Conservation (phyloP, 2,888 invertebrate genomes). For the Leptopterna dolabrata region DNA sequence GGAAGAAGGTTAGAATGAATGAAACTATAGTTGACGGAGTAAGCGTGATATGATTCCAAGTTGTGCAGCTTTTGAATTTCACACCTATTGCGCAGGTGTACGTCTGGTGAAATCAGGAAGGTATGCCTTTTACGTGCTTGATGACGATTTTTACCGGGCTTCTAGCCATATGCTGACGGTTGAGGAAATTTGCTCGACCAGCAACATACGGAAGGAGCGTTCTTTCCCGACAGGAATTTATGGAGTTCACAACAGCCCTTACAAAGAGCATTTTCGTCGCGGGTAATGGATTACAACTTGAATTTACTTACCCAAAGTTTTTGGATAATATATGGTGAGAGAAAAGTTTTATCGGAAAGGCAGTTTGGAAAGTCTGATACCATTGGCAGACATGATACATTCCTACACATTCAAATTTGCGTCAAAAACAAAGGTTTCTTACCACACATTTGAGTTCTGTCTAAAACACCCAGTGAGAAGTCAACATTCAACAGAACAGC, state of each 20-base stretch:
- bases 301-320: neutral
- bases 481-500: no score
- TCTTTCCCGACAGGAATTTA: neutral
- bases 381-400: no score
- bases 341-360: no score
- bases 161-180: neutral
- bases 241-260: neutral
- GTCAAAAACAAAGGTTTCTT: no score
- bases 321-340: no score
- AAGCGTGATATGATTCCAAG: no score
- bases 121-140: slow-evolving; percentile 17
- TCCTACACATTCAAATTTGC: no score
- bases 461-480: neutral
- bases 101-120: neutral
- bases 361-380: no score
- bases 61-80: no score
- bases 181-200: slow-evolving; percentile 13
- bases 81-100: neutral
- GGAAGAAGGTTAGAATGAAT: neutral
- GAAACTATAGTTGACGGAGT: no score
- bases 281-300: neutral
- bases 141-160: slow-evolving; percentile 9
- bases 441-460: no score
- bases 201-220: neutral
- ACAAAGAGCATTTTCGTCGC: slow-evolving; percentile 6